These are phyloP conservation scores for Protosalanx chinensis DNA, from an alignment of 2,797 vertebrate species.

Conservation along the genomic window DNA sequence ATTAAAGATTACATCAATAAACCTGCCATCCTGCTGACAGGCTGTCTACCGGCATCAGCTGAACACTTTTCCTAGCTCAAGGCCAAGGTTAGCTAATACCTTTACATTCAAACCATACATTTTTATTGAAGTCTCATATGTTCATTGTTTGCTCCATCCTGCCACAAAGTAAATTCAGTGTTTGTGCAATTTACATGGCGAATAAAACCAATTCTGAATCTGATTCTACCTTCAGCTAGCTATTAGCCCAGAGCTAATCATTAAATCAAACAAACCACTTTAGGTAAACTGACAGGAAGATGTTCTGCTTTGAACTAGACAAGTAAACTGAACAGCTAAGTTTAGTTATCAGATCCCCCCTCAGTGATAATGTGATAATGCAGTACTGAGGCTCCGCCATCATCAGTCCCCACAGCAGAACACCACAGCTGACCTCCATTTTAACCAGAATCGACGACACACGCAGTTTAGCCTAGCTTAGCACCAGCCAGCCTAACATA, in stretches of 20 bases:
- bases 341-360: too few relatives aligned
- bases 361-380: not conserved
- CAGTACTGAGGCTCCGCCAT: slow-evolving; percentile 34
- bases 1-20: too few relatives aligned
- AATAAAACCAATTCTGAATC: too few relatives aligned
- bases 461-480: slow-evolving; percentile 47
- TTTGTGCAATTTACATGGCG: too few relatives aligned
- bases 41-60: not conserved
- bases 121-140: too few relatives aligned
- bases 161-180: too few relatives aligned
- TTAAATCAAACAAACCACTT: too few relatives aligned
- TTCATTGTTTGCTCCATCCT: too few relatives aligned
- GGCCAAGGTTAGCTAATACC: not conserved
- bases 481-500: not conserved
- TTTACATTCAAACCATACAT: too few relatives aligned
- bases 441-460: slow-evolving; percentile 67
- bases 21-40: too few relatives aligned
- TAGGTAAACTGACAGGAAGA: not conserved
- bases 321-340: not conserved
- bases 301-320: not conserved
- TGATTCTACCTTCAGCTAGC: not conserved
- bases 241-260: not conserved
- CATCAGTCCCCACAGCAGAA: slow-evolving; percentile 28
- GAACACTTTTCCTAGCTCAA: not conserved
- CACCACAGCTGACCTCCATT: slow-evolving; percentile 69